These are phyloP conservation scores for Anorthoa munda DNA, from an alignment of 2,888 invertebrate species.

Conservation along the genomic window DNA sequence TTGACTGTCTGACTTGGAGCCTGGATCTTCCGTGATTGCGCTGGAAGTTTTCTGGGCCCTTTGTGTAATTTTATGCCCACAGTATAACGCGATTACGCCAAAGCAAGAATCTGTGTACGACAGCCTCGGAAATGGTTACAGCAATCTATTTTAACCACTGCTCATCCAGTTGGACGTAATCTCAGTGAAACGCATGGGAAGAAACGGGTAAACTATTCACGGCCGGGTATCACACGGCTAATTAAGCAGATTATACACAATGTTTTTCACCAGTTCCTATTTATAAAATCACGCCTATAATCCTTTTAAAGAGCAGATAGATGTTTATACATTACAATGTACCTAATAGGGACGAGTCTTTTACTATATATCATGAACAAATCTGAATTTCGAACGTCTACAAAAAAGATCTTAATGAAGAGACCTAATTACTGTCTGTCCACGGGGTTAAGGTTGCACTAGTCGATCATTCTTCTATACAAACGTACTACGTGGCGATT, in stretches of 20 bases:
- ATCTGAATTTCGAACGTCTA: background rate
- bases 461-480: too few relatives aligned
- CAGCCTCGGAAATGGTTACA: constrained; percentile 7
- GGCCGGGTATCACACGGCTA: constrained; percentile 42
- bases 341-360: background rate
- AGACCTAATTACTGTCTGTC: background rate
- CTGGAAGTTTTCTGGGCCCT: background rate
- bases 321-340: background rate
- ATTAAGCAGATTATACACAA: constrained; percentile 44
- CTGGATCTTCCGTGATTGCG: too few relatives aligned
- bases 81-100: background rate
- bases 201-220: constrained; percentile 49
- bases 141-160: constrained; percentile 40
- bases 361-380: background rate
- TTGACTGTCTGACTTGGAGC: too few relatives aligned
- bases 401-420: background rate
- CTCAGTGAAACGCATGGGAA: constrained; percentile 34
- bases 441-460: too few relatives aligned
- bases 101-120: constrained; percentile 11
- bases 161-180: constrained; percentile 46
- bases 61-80: background rate
- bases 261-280: constrained; percentile 29
- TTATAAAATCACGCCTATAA: constrained; percentile 24
- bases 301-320: background rate
- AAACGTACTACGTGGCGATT: too few relatives aligned